Evolutionary conservation across 2,113 vertebrate species (phyloP).

Genomic region (Hymenochirus boettgeri): DNA sequence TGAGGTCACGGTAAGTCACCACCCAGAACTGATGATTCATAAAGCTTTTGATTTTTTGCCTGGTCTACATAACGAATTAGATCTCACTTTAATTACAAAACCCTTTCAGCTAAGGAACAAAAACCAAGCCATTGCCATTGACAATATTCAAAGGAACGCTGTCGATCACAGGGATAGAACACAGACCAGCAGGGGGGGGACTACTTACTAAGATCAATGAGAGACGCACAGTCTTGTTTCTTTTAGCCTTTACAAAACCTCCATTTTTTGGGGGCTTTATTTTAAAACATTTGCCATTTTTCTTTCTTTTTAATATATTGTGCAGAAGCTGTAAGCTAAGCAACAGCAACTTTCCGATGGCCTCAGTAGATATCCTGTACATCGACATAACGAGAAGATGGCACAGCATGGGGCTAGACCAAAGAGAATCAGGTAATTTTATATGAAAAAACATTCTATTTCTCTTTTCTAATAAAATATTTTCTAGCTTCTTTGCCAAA

Average conservation of each 20-base stretch:
- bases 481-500: too few species aligned
- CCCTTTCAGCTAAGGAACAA: background rate
- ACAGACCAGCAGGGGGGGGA: background rate
- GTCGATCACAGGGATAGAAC: background rate
- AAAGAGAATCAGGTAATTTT: conserved; percentile 78
- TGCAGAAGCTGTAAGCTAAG: conserved; percentile 87
- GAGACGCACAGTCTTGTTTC: background rate
- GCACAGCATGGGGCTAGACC: conserved; percentile 68
- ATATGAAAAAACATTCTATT: background rate
- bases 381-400: conserved; percentile 93
- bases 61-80: background rate
- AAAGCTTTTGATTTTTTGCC: background rate
- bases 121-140: background rate
- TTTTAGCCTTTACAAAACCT: background rate
- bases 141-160: background rate
- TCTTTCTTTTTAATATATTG: conserved; percentile 39
- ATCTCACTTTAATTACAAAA: background rate
- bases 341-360: conserved; percentile 86
- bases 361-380: conserved; percentile 90
- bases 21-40: background rate
- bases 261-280: background rate
- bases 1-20: too few species aligned
- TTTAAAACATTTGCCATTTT: background rate
- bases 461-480: too few species aligned
- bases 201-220: conserved; percentile 9